Percentiles rank a stretch among this genome's conserved stretches.
These are phyloP conservation scores for Nyctereutes procyonoides DNA, from an alignment of 2,113 vertebrate species.

Conservation along the genomic window DNA sequence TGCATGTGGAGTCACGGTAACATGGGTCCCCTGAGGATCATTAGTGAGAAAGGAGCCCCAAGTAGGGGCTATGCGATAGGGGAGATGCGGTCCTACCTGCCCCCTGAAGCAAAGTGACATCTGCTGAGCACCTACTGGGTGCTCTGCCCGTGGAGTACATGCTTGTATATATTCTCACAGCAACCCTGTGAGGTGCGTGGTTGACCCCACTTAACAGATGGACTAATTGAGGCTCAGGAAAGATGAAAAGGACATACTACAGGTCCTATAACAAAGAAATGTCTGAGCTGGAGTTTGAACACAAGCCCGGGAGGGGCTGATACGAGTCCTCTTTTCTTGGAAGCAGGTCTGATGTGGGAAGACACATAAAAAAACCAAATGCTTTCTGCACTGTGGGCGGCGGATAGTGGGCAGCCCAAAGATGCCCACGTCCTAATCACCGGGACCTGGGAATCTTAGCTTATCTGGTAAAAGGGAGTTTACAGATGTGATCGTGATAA, in stretches of 20 bases:
- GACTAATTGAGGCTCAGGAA: neutral
- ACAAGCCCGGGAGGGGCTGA: neutral
- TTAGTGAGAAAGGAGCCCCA: constrained; percentile 72
- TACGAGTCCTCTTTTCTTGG: neutral
- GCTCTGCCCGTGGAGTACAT: neutral
- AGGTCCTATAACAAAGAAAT: neutral
- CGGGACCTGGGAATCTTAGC: neutral
- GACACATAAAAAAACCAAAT: neutral
- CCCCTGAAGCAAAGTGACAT: neutral
- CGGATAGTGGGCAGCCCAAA: neutral
- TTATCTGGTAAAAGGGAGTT: neutral
- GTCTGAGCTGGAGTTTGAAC: neutral
- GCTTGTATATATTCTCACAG: neutral
- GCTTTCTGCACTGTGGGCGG: neutral
- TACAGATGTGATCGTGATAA: neutral
- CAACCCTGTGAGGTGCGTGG: neutral
- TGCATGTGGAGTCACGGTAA: constrained; percentile 75
- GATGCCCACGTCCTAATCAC: neutral
- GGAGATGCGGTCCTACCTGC: neutral
- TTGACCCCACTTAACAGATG: neutral
- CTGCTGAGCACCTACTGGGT: neutral
- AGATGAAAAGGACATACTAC: neutral
- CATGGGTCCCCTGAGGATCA: constrained; percentile 69
- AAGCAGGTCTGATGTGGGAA: neutral
- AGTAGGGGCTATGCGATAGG: no score